Evolutionary conservation across 2,113 vertebrate species (phyloP), one percentile per base, ranked within the genome.

Genomic region (Lophius piscatorius): DNA sequence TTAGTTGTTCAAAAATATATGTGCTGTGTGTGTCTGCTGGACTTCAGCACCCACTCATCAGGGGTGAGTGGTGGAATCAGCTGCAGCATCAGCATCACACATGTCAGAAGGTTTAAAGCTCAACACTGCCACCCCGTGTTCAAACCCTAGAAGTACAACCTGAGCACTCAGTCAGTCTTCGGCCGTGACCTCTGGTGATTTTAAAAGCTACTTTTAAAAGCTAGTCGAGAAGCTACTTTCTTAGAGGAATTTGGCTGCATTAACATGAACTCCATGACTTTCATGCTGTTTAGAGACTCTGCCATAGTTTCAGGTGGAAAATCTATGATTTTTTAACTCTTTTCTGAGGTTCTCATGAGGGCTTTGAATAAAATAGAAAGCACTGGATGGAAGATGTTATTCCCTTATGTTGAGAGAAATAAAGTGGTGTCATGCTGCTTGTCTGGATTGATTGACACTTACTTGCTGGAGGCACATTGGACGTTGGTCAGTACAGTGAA

Each of bases 401-500:
- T 31, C 29, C 9, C 3, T 10, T 7, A 31, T 31, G 11, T 7
- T 31, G 11, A 10, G 3, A 31, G 8, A 6, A 28, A 8, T 5
- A 31, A 14, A 3, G 2, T 28, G 22, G 22, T 10, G 2, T 54
- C 10, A 3, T 20, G 1, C 9, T 24, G 5, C 2, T 29, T 9
- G 18, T 21, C 6, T 20, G 40, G 9, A 22, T 14, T 24, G 11
- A 20, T 34, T 1, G n/a, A 6, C 7, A 49, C 95, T 94, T 92
- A 99, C 97, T 97, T 99, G 93, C 91, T 98, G 65, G 95, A 90
- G 55, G 95, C 83, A 83, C 95, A 95, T 14, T 99, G 96, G 54
- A 99, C 90, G 81, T 98, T 99, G 62, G 97, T 99, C 50, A 99
- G 88, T 14, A 95, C 72, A 0, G 95, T 97, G 84, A 99, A 98